Conservation (phyloP, 2,888 invertebrate species). For the Heteromyza rotundicornis region DNA sequence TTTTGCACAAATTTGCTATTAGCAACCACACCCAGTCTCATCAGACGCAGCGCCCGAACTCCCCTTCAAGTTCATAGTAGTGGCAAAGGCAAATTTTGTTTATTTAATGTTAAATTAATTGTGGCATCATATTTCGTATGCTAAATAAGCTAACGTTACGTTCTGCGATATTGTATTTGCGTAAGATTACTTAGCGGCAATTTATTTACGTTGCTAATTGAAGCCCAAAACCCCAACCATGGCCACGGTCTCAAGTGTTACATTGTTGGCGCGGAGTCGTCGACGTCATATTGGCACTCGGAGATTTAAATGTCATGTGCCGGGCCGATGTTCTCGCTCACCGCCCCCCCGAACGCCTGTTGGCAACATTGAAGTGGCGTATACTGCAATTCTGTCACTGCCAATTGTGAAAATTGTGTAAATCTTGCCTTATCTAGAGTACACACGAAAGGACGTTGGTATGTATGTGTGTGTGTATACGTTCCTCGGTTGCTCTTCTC, state of each 20-base stretch:
- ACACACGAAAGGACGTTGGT: no score
- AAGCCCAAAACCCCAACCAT: conserved; percentile 23
- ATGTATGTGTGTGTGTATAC: no score
- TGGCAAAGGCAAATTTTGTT: conserved; percentile 31
- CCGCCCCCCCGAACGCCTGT: background rate
- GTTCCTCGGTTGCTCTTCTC: background rate
- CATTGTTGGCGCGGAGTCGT: no score
- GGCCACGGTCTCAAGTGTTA: conserved; percentile 3
- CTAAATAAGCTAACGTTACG: conserved; percentile 24
- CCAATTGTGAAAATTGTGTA: background rate
- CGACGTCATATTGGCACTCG: background rate
- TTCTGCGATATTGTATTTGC: conserved; percentile 31
- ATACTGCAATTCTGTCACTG: background rate
- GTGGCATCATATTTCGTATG: conserved; percentile 44
- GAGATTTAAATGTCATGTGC: background rate
- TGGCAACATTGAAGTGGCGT: background rate
- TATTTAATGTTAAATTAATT: conserved; percentile 47
- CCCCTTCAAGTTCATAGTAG: background rate
- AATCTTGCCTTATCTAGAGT: no score
- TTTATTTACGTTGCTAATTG: conserved; percentile 47
- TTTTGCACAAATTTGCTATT: conserved; percentile 19
- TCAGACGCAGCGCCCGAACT: background rate
- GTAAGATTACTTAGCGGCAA: conserved; percentile 37
- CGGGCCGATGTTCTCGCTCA: background rate
- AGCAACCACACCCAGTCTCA: conserved; percentile 13